Base-by-base conservation (phyloP, 2,113 vertebrate species). In the Percina caprodes region DNA sequence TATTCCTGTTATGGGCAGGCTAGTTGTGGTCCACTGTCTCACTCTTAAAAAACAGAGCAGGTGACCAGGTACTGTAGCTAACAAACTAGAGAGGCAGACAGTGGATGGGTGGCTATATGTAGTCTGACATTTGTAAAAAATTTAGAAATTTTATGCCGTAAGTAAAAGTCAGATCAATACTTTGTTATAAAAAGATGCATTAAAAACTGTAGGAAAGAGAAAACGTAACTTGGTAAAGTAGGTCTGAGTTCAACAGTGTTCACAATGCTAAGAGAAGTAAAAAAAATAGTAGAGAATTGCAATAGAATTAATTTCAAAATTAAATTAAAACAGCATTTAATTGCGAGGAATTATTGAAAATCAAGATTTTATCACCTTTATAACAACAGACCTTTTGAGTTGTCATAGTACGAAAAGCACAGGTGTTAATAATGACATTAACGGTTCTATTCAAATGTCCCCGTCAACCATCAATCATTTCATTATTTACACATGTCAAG, bases 401-500 rank as follows among this genome's bases (percentile, higher is more conserved):
- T 3, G 15, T 67, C 45, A 49, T 30, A 3, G 6, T n/a, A 13
- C 46, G 45, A 23, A 45, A 23, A 23, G 9, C n/a, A 30, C 67
- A 35, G 19, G 30, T 52, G 63, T 49, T 30, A 49, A 15, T 19
- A 11, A 49, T 8, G 3, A 52, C 5, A 13, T 35, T n/a, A 24
- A 21, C n/a, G 3, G 42, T 30, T 18, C 1, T 19, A 3, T 52
- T 69, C 19, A 69, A 33, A 15, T 39, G 67, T 39, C 21, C 30
- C 12, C 54, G 13, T 69, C 67, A 39, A 7, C 49, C 71, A 42
- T 72, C 35, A 67, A 1, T 51, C 0, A 4, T n/a, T 63, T 75
- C 0, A 16, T 74, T 69, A 74, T 66, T 86, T 49, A 69, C 69
- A 78, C 3, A 26, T 59, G 6, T 61, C 6, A 48, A n/a, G 67